Percentiles rank a stretch among this genome's conserved stretches.
Evolutionary conservation across 2,113 vertebrate species (phyloP).

Genomic region (Lepisosteus oculatus): DNA sequence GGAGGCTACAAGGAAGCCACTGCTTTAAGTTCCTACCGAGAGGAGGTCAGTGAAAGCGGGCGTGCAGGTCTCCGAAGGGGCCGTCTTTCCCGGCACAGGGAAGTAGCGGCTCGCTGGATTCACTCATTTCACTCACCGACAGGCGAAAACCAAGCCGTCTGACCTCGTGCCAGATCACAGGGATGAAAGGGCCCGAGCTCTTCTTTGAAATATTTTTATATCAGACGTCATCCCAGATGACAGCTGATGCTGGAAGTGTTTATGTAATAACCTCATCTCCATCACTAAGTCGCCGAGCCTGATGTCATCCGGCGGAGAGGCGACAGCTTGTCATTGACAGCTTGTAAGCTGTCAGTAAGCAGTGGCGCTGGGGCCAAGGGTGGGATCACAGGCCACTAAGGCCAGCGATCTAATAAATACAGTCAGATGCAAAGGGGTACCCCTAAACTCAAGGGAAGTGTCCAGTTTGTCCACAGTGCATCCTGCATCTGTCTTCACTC

Average conservation of each 20-base stretch:
- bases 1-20: no score
- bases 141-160: not conserved
- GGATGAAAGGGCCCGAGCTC: not conserved
- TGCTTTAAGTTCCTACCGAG: no score
- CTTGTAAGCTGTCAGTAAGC: not conserved
- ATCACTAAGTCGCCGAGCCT: not conserved
- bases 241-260: not conserved
- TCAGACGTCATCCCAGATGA: not conserved
- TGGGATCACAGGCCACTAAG: no score
- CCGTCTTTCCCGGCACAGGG: not conserved
- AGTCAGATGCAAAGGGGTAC: no score
- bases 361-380: no score
- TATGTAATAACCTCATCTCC: not conserved
- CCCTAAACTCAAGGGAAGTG: no score
- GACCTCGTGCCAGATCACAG: not conserved
- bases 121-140: not conserved
- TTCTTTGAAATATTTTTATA: not conserved
- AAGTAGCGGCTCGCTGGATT: not conserved
- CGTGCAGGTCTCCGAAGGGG: no score
- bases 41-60: no score
- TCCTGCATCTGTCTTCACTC: no score
- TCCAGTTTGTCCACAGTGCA: no score
- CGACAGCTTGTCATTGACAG: not conserved
- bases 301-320: not conserved
- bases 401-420: no score